Conservation (phyloP, 2,888 invertebrate genomes). For the Phytoseiulus persimilis region DNA sequence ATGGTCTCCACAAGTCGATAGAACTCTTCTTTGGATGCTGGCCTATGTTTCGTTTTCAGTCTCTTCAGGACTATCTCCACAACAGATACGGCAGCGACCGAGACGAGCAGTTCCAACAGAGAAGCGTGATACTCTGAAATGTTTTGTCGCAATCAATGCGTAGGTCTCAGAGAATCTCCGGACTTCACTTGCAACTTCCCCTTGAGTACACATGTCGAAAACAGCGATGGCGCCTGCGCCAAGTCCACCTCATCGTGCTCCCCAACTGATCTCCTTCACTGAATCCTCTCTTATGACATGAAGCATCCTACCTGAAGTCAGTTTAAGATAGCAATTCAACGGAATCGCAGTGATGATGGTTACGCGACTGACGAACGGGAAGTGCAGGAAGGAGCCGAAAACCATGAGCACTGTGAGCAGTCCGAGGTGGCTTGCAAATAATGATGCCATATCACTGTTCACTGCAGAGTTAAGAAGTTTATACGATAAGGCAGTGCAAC, state of each 20-base stretch:
- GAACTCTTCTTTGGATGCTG: neutral
- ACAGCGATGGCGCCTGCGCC: too few species aligned
- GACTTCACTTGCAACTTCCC: too few species aligned
- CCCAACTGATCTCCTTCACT: too few species aligned
- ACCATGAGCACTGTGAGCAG: neutral
- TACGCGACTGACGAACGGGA: neutral
- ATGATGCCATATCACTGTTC: neutral
- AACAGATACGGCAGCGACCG: neutral
- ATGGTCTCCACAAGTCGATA: neutral
- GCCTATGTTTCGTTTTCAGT: neutral
- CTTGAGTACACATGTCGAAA: too few species aligned
- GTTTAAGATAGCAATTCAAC: neutral
- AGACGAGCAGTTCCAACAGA: neutral
- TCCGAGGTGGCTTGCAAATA: neutral
- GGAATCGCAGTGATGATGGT: conserved; percentile 24
- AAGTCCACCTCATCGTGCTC: too few species aligned
- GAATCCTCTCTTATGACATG: too few species aligned
- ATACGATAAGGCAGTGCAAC: too few species aligned
- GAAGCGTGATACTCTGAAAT: conserved; percentile 14
- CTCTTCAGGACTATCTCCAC: neutral
- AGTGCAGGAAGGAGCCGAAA: neutral
- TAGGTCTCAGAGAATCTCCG: neutral
- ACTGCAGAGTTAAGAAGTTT: neutral
- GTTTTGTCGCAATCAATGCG: neutral
- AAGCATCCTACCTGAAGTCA: neutral